A percentile compares a stretch with the other conserved stretches of the same genome.
These are phyloP conservation scores for Oligia strigilis DNA, from an alignment of 2,888 invertebrate genomes.

Conservation along the genomic window DNA sequence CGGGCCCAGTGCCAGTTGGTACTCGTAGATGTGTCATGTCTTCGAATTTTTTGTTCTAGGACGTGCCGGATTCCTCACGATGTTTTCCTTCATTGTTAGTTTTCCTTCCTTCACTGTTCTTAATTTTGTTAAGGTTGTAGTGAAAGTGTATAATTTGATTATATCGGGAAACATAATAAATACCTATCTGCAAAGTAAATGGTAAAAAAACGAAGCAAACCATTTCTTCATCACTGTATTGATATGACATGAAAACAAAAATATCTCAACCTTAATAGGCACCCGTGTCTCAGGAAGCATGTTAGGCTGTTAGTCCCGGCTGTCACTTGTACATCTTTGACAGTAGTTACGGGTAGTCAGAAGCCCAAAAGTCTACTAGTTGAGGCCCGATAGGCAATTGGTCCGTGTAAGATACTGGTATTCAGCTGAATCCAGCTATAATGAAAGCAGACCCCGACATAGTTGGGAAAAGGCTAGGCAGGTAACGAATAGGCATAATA, in stretches of 20 bases:
- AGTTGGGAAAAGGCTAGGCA: not conserved
- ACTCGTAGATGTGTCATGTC: too few relatives aligned
- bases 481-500: not conserved
- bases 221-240: not conserved
- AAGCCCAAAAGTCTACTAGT: not conserved
- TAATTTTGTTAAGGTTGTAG: too few relatives aligned
- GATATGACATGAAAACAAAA: too few relatives aligned
- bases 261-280: not conserved
- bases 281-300: too few relatives aligned
- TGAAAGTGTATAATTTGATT: not conserved
- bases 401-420: not conserved
- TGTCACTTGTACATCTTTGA: too few relatives aligned
- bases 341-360: not conserved
- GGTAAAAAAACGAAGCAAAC: not conserved
- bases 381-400: not conserved
- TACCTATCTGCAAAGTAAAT: not conserved
- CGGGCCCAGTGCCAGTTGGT: too few relatives aligned
- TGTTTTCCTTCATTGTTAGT: too few relatives aligned
- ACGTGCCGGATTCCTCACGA: too few relatives aligned
- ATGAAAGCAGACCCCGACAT: not conserved
- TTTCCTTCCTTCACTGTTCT: too few relatives aligned
- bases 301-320: too few relatives aligned
- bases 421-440: not conserved
- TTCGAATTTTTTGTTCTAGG: too few relatives aligned
- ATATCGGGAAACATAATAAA: not conserved